Base-by-base conservation (phyloP, 2,797 vertebrate species). In the Cuculus canorus region DNA sequence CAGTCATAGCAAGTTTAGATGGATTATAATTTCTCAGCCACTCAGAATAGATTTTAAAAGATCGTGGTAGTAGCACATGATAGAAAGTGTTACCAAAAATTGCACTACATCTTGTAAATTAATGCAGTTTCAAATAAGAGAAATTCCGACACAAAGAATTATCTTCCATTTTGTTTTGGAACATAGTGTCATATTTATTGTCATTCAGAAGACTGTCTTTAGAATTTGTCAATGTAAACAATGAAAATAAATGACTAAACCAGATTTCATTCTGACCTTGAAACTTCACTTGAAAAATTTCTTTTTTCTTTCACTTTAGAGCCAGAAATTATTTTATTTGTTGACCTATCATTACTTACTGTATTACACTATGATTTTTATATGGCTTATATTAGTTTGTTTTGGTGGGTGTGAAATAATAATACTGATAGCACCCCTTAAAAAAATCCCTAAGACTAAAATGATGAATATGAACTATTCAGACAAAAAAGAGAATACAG, bases 381-480 rank as follows among this genome's bases (percentile, higher is more conserved):
- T 60, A 66, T 80, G 68, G 10, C 25, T 82, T 43, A 54, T 33
- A 24, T 60, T 90, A 73, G 13, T 32, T 80, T 54, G 4, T 64
- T 94, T 78, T 61, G 21, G 68, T 64, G 63, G n/a, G 56, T 78
- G 9, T 80, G 82, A 91, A 95, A 94, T 70, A 78, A 65, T 28
- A 68, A 35, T 59, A 48, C 9, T 48, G 72, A 93, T 39, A 35
- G 1, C 9, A 69, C 11, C 7, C 9, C 13, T 76, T 88, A 64
- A 80, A 91, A 75, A 83, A 56, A 3, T 7, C 1, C 6, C 17
- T 17, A 60, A 60, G 21, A 59, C 69, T 86, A 28, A 77, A 86
- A 64, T 82, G 24, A 15, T 76, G 18, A 80, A 41, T 10, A 14
- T 80, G 60, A 61, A 47, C 19, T 66, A n/a, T 27, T 47, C 28